A percentile compares a stretch with the other conserved stretches of the same genome.
Evolutionary conservation across 2,888 invertebrate genomes (phyloP).

Genomic region (Ectropis crepuscularia): DNA sequence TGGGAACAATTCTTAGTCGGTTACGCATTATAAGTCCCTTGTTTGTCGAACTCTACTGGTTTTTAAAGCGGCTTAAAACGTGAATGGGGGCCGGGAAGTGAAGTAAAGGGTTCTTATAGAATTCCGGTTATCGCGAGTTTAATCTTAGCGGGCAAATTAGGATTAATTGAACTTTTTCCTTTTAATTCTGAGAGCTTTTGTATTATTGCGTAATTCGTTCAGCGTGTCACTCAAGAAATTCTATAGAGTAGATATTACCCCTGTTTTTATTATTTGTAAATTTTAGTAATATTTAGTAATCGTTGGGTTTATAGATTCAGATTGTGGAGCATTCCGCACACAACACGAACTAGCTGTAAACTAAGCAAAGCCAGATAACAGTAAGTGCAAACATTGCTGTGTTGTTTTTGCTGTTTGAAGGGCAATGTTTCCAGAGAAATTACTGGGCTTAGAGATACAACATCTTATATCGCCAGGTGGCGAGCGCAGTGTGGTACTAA

Average conservation of each 20-base stretch:
- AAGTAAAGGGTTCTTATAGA: slow-evolving; percentile 79
- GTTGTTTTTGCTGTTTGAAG: too few relatives aligned
- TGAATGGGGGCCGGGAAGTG: slow-evolving; percentile 68
- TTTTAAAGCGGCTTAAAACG: slow-evolving; percentile 79
- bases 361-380: too few relatives aligned
- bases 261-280: slow-evolving; percentile 15
- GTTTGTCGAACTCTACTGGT: slow-evolving; percentile 76
- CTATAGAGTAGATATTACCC: slow-evolving; percentile 59
- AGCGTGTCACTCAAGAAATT: slow-evolving; percentile 66
- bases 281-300: too few relatives aligned
- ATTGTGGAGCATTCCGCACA: too few relatives aligned
- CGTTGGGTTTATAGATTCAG: too few relatives aligned
- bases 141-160: slow-evolving; percentile 82
- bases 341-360: too few relatives aligned
- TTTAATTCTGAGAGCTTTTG: slow-evolving; percentile 73
- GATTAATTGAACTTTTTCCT: slow-evolving; percentile 84
- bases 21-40: slow-evolving; percentile 79
- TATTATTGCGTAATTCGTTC: slow-evolving; percentile 73
- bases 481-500: too few relatives aligned
- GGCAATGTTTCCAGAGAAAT: too few relatives aligned
- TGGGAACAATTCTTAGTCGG: slow-evolving; percentile 71
- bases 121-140: slow-evolving; percentile 77
- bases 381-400: too few relatives aligned
- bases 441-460: too few relatives aligned
- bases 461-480: too few relatives aligned